Percentiles rank a stretch among this genome's conserved stretches.
phyloP scores from a whole-genome alignment of 2,888 invertebrate species.

The Diarsia brunnea region DNA sequence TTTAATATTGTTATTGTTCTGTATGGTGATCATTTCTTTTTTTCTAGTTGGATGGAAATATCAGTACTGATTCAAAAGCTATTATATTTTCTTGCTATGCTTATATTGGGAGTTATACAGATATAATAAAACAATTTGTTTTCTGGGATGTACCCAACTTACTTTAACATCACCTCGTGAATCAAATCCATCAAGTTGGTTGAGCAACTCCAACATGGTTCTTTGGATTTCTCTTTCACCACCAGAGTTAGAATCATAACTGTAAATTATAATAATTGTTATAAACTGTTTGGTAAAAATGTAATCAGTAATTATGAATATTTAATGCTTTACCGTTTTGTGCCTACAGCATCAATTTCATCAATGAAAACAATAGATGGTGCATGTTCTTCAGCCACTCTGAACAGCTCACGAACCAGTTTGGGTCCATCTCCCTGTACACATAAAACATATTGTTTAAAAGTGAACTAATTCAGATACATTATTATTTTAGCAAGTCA shows the following conservation, averaged over 20 bases:
- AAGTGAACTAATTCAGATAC: background rate
- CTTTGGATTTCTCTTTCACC: constrained; percentile 99
- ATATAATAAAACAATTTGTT: background rate
- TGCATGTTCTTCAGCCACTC: constrained; percentile 99
- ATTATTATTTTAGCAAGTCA: constrained; percentile 2
- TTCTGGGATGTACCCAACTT: constrained; percentile 57
- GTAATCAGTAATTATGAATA: background rate
- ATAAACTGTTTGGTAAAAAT: background rate
- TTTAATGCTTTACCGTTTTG: constrained; percentile 92
- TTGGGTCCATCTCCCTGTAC: constrained; percentile 99
- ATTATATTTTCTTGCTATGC: background rate
- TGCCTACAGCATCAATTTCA: constrained; percentile 99
- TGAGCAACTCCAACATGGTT: constrained; percentile 99
- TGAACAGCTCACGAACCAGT: constrained; percentile 98
- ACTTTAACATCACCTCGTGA: constrained; percentile 99
- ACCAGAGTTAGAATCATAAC: constrained; percentile 99
- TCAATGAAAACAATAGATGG: constrained; percentile 99
- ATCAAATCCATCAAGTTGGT: constrained; percentile 99
- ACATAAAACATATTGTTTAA: constrained; percentile 28
- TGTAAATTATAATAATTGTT: constrained; percentile 65
- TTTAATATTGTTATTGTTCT: background rate
- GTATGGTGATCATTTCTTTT: background rate
- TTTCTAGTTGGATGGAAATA: background rate
- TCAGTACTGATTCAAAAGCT: background rate
- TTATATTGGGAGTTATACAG: background rate